Conservation (phyloP, 2,888 invertebrate genomes). For the Romanomermis culicivorax region DNA sequence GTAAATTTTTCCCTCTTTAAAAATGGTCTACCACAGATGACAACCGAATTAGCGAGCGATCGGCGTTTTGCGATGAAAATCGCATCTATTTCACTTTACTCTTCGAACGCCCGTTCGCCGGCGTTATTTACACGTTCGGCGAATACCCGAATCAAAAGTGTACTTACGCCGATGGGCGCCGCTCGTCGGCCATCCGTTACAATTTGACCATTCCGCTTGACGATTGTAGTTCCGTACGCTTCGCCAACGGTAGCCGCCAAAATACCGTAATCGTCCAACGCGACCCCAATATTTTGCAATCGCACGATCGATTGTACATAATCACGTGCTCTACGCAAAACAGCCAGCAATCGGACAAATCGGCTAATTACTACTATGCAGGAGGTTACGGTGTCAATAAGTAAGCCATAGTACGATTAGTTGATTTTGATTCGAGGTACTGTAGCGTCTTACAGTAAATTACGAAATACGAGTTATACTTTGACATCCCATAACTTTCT, state of each 20-base stretch:
- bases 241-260: constrained; percentile 1
- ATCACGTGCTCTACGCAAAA: background rate
- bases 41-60: constrained; percentile 4
- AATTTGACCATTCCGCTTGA: constrained; percentile 9
- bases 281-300: background rate
- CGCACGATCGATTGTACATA: constrained; percentile 8
- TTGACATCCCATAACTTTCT: too few species aligned
- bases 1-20: too few species aligned
- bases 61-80: constrained; percentile 8
- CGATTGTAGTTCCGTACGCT: constrained; percentile 4
- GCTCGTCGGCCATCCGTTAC: background rate
- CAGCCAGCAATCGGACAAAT: too few species aligned
- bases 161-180: constrained; percentile 8
- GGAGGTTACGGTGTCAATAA: background rate
- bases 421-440: too few species aligned
- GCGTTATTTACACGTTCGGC: constrained; percentile 10
- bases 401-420: too few species aligned
- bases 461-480: too few species aligned
- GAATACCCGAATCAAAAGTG: constrained; percentile 5
- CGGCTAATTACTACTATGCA: background rate
- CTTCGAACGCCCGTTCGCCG: constrained; percentile 10
- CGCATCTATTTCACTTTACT: constrained; percentile 7
- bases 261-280: constrained; percentile 10
- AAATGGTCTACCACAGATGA: too few species aligned
- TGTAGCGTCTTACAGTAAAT: too few species aligned